Percentiles rank a stretch among this genome's conserved stretches.
These are phyloP conservation scores for Lepilemur septentrionalis DNA, from an alignment of 2,797 vertebrate species.

Conservation along the genomic window DNA sequence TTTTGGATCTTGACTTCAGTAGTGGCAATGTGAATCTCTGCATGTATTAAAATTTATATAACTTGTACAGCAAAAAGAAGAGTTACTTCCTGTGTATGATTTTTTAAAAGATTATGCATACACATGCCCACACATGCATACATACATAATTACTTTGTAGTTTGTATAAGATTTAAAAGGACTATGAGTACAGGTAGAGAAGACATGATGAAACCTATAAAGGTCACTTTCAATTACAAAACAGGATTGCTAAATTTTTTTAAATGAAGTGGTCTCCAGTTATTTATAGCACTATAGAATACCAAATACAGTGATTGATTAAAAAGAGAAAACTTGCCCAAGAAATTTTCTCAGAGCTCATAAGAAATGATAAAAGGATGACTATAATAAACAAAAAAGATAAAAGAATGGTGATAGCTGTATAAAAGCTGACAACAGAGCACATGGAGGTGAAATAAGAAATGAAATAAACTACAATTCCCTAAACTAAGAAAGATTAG, in stretches of 20 bases:
- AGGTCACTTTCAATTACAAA: not conserved
- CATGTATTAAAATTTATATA: not conserved
- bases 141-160: not conserved
- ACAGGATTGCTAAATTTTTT: not conserved
- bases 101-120: not conserved
- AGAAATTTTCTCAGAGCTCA: not conserved
- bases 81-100: not conserved
- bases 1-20: not conserved
- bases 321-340: not conserved
- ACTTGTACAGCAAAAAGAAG: not conserved
- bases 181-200: not conserved
- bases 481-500: not conserved
- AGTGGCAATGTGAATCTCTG: not conserved
- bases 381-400: not conserved
- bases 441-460: not conserved
- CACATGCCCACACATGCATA: accelerated
- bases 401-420: not conserved
- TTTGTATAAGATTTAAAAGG: not conserved
- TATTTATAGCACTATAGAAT: not conserved
- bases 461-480: not conserved
- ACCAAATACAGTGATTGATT: not conserved
- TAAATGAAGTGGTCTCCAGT: not conserved
- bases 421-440: not conserved
- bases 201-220: not conserved
- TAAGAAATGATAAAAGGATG: not conserved